Evolutionary conservation across 2,113 vertebrate species (phyloP).

Genomic region (Orcinus orca): DNA sequence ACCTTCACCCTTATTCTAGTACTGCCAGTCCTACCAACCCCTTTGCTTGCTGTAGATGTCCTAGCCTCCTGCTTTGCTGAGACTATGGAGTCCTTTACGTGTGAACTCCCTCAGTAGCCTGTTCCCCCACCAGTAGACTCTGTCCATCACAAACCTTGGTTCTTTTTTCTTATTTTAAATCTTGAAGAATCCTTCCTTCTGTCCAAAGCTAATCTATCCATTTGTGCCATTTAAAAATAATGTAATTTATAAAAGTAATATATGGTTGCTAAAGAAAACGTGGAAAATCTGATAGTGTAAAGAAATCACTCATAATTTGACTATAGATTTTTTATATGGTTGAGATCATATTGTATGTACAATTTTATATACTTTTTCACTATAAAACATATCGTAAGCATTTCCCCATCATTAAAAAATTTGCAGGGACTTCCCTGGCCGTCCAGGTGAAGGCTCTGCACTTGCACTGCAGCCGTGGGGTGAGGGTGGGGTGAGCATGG

Average conservation of each 20-base stretch:
- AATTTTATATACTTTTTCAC: background rate
- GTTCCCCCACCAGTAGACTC: background rate
- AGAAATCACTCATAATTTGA: background rate
- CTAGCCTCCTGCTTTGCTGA: background rate
- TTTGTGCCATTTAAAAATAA: background rate
- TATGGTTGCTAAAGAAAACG: background rate
- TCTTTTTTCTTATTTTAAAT: background rate
- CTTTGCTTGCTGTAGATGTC: background rate
- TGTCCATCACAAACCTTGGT: background rate
- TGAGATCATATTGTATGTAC: background rate
- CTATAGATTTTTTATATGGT: background rate
- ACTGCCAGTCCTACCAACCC: background rate
- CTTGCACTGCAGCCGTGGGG: no score
- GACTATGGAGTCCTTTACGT: background rate
- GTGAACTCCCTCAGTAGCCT: background rate
- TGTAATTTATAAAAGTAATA: background rate
- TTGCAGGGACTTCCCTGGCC: no score
- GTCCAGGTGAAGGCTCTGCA: no score
- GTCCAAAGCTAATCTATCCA: background rate
- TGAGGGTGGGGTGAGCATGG: no score
- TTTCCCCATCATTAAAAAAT: background rate
- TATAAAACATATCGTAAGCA: background rate
- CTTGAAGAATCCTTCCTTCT: background rate
- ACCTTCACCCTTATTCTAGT: background rate
- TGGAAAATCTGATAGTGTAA: background rate